Evolutionary conservation across 2,113 vertebrate species (phyloP), one percentile per base, ranked within the genome.

Genomic region (rabbit (Oryctolagus cuniculus)): DNA sequence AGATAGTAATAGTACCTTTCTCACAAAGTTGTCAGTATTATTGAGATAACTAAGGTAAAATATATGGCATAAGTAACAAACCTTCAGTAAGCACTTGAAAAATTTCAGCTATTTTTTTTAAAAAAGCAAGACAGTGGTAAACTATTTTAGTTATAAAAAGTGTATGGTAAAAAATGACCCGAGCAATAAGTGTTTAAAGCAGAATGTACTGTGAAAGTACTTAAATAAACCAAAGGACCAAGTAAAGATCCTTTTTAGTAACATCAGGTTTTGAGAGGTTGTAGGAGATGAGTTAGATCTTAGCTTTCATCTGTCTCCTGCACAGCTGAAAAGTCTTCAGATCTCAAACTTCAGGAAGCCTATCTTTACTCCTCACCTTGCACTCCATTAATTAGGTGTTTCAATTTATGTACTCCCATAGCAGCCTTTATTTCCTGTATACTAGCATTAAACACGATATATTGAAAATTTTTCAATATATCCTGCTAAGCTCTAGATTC

Each of bases 111-210:
- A 21, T 38, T 53, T 51, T 58, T 49, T 38, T 75, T 38, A 5
- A 70, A 27, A 73, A 87, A 16, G 8, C 25, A 66, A 95, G 88
- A 2, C 13, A 84, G 29, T 15, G 34, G 3, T 34, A 55, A 55
- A 15, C n/a, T 38, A 16, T 85, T 83, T 96, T 53, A 85, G 29
- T 78, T 81, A 29, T 70, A 70, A 89, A 58, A 90, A 87, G 7
- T 58, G 21, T 6, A 16, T 64, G 74, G 25, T 17, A 49, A 66
- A 87, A 86, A 83, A 70, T 55, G 38, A 74, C 3, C 15, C 83
- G 25, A 87, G 17, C 44, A 81, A 6, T 29, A 93, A 92, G 12
- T 19, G 10, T 86, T 95, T 94, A 51, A 91, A 81, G 55, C 29
- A 53, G 77, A 58, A 81, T 55, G 31, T 84, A 4, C 10, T 15